Evolutionary conservation across 2,888 invertebrate species (phyloP), one percentile per base, ranked within the genome.

Genomic region (Eupithecia exiguata): DNA sequence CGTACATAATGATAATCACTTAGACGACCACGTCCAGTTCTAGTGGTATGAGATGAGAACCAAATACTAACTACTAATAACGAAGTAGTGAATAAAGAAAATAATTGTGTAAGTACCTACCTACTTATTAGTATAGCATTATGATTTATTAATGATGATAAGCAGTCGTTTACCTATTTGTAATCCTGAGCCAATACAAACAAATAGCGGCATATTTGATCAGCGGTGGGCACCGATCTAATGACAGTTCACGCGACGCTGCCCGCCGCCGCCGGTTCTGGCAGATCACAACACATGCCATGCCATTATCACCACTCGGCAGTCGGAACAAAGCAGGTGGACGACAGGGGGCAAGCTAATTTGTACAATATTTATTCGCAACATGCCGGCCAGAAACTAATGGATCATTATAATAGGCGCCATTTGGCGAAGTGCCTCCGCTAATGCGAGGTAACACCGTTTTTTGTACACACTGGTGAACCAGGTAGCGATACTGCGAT

Each of bases 341-440:
- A 82, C 84, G 86, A 85, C 88, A 88, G 87, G n/a, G 88, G 89
- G 91, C 85, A 78, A 84, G 84, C 88, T 93, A 93, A 94, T 93
- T 93, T 90, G 91, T 84, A 87, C 91, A 91, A 92, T 93, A 92
- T 93, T 93, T 93, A 93, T 93, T 90, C 84, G 90, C 93, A 91
- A 91, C 82, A 91, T 91, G 92, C 89, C 88, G 91, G 78, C 75
- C 86, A 86, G 86, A 86, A 87, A 88, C 89, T 89, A 90, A 91
- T 89, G 86, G 88, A 87, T 83, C 86, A 85, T 88, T 89, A 92
- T 92, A 91, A 91, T 75, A 81, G 80, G 80, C 84, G 87, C 88
- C 91, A 90, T 92, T 92, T 91, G 92, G 88, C 82, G 87, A 90
- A 91, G 92, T 88, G 89, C 86, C 89, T 89, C 80, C 84, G 79